Evolutionary conservation across 2,888 invertebrate genomes (phyloP).

Genomic region (Leucophenga montana): DNA sequence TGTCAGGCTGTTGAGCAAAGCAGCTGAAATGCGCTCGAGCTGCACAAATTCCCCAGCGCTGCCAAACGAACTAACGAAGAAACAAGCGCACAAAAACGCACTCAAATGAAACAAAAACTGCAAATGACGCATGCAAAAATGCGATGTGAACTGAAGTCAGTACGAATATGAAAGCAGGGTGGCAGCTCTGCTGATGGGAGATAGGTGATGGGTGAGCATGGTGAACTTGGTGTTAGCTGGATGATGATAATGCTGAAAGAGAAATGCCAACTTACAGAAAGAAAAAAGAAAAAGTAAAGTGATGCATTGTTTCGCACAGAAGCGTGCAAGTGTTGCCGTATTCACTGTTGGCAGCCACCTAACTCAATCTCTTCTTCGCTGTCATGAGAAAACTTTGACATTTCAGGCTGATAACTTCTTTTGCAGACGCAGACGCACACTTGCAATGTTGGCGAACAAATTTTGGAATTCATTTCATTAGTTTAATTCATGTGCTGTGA

Average conservation of each 20-base stretch:
- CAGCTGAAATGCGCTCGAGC: too few relatives aligned
- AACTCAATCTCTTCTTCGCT: neutral
- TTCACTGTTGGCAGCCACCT: neutral
- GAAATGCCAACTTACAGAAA: neutral
- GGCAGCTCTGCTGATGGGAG: neutral
- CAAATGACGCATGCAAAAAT: slow-evolving; percentile 26
- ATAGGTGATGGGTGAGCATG: too few relatives aligned
- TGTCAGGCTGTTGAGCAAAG: too few relatives aligned
- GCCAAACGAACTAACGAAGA: too few relatives aligned
- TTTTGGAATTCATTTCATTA: slow-evolving; percentile 31
- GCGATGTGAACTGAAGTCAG: neutral
- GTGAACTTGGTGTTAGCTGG: too few relatives aligned
- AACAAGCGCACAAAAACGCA: neutral
- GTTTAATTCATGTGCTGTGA: slow-evolving; percentile 16
- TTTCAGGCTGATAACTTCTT: slow-evolving; percentile 1
- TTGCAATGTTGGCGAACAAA: neutral
- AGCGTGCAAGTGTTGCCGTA: slow-evolving; percentile 20
- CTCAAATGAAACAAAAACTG: slow-evolving; percentile 23
- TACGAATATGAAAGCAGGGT: neutral
- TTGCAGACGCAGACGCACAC: neutral
- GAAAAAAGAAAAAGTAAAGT: slow-evolving; percentile 10
- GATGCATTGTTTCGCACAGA: slow-evolving; percentile 25
- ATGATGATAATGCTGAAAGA: too few relatives aligned
- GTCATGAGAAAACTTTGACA: slow-evolving; percentile 15
- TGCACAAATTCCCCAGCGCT: too few relatives aligned